Conservation (phyloP, 1,140 invertebrate species). For the Drosophila tani region DNA sequence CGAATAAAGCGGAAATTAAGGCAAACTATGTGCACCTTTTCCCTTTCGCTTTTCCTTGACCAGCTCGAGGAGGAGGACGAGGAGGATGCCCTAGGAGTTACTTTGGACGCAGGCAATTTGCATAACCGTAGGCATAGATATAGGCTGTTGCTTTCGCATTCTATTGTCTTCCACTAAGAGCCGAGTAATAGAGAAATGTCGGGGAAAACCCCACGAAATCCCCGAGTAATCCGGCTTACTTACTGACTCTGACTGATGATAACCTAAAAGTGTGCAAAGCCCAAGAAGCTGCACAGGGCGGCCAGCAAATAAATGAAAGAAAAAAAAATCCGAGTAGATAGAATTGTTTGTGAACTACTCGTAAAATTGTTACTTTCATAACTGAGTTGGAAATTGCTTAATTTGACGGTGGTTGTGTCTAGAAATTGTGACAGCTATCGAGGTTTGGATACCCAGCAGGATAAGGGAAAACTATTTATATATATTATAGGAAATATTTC, state of each 20-base stretch:
- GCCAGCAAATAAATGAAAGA: conserved; percentile 22
- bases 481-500: background rate
- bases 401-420: conserved; percentile 34
- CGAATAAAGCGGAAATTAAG: conserved; percentile 60
- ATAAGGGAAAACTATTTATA: too few relatives aligned
- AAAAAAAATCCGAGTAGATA: conserved; percentile 33
- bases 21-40: conserved; percentile 32
- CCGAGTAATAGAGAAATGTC: conserved; percentile 55
- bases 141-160: conserved; percentile 41
- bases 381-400: conserved; percentile 50
- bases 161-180: conserved; percentile 30
- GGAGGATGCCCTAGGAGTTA: conserved; percentile 4
- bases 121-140: conserved; percentile 61
- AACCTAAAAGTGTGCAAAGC: conserved; percentile 80
- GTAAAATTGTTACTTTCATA: conserved; percentile 46
- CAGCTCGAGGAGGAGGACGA: conserved; percentile 32
- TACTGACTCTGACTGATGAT: conserved; percentile 59
- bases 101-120: conserved; percentile 55
- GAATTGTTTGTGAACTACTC: conserved; percentile 70
- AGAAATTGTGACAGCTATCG: background rate
- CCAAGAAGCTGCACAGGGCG: conserved; percentile 39
- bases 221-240: conserved; percentile 76
- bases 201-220: conserved; percentile 69
- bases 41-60: conserved; percentile 22
- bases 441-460: background rate